Evolutionary conservation across 2,888 invertebrate species (phyloP).

Genomic region (Agapostemon virescens): DNA sequence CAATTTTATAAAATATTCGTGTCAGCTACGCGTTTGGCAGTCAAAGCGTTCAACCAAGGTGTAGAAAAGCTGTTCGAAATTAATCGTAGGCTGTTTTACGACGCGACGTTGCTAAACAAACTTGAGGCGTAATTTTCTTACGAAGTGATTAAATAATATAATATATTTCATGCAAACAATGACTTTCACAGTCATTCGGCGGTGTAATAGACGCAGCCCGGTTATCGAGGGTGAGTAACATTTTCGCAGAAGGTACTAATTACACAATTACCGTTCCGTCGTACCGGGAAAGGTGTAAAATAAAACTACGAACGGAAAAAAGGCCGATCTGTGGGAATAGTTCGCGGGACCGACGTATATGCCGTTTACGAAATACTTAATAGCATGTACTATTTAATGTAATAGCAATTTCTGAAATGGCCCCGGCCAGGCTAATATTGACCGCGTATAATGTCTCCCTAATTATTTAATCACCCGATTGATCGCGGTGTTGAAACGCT

Average conservation of each 20-base stretch:
- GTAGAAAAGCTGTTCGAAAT: too few relatives aligned
- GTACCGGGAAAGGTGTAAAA: not conserved
- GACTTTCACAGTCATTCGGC: not conserved
- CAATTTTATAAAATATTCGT: too few relatives aligned
- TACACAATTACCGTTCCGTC: not conserved
- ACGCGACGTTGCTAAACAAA: too few relatives aligned
- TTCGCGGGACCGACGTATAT: not conserved
- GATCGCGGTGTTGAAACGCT: conserved; percentile 13
- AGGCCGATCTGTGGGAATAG: not conserved
- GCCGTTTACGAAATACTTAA: conserved; percentile 1
- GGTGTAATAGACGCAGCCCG: not conserved
- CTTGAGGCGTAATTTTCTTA: not conserved
- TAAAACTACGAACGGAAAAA: not conserved
- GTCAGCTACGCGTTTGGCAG: too few relatives aligned
- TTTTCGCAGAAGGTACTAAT: not conserved
- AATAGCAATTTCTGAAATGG: not conserved
- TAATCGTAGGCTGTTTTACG: too few relatives aligned
- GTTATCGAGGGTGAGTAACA: not conserved
- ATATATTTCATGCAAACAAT: not conserved
- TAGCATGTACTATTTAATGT: not conserved
- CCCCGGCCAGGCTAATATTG: not conserved
- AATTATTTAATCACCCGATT: conserved; percentile 13
- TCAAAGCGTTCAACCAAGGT: too few relatives aligned
- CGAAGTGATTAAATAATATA: not conserved
- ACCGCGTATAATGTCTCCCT: conserved; percentile 1